Evolutionary conservation across 1,140 invertebrate species (phyloP).

Genomic region (Sminthurides bifidus): DNA sequence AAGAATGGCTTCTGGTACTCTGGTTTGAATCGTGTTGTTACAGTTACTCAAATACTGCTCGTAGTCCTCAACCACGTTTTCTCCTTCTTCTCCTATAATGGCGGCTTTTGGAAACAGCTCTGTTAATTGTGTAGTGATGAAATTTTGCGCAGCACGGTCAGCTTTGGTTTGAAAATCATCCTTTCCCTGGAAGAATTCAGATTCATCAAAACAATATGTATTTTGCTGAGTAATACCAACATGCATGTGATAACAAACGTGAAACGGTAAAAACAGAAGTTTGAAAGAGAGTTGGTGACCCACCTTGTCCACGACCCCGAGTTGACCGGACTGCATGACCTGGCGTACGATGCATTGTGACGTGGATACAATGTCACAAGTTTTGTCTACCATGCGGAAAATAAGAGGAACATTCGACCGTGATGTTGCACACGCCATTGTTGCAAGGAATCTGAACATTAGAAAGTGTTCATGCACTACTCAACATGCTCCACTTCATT

Average conservation of each 20-base stretch:
- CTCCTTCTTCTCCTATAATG: conserved; percentile 88
- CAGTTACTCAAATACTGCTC: no score
- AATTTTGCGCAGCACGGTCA: conserved; percentile 82
- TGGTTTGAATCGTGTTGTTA: conserved; percentile 36
- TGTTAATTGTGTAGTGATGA: conserved; percentile 74
- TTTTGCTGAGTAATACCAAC: conserved; percentile 5
- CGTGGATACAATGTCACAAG: conserved; percentile 60
- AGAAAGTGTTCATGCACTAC: no score
- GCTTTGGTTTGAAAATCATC: conserved; percentile 96
- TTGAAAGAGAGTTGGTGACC: conserved; percentile 1
- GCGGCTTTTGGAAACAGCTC: conserved; percentile 70
- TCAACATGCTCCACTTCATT: no score
- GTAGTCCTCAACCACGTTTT: conserved; percentile 32
- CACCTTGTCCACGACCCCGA: conserved; percentile 85
- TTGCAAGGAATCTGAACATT: conserved; percentile 64
- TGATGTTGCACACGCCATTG: no score
- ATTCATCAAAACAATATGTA: conserved; percentile 1
- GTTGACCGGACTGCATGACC: conserved; percentile 71
- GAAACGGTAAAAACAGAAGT: not conserved
- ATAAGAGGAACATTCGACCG: conserved; percentile 53
- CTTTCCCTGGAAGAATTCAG: conserved; percentile 49
- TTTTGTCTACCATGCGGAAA: conserved; percentile 56
- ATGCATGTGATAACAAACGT: not conserved
- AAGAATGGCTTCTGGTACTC: conserved; percentile 55
- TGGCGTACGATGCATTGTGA: conserved; percentile 83